phyloP scores from a whole-genome alignment of 92 coral and sea anemone genomes.

The Epizoanthus scotinus region DNA sequence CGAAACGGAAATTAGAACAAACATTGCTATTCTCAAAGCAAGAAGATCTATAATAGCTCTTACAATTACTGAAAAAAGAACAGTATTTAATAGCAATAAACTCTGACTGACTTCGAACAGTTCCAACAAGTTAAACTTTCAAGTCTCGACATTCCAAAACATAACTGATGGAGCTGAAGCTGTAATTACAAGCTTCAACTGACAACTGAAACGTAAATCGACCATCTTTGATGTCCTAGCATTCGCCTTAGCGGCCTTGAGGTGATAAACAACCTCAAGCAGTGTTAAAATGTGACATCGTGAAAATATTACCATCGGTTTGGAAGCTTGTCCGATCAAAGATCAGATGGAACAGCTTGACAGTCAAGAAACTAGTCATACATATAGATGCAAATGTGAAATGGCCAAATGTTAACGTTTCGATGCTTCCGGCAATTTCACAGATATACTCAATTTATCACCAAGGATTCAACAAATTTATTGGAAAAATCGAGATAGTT shows the following conservation, averaged over 20 bases:
- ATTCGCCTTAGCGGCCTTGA: not conserved
- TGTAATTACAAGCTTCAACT: not conserved
- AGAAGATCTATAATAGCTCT: too few relatives aligned
- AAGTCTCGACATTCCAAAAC: not conserved
- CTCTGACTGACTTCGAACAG: too few relatives aligned
- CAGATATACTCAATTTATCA: not conserved
- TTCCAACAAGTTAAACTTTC: not conserved
- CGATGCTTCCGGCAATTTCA: constrained; percentile 38
- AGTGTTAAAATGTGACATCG: too few relatives aligned
- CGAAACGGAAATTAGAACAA: too few relatives aligned
- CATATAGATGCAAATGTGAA: constrained; percentile 8
- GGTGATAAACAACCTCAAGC: too few relatives aligned
- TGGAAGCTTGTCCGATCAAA: constrained; percentile 20
- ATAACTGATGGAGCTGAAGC: not conserved
- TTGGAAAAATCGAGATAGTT: constrained; percentile 8
- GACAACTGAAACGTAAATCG: constrained; percentile 11
- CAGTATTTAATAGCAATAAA: too few relatives aligned
- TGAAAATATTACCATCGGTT: too few relatives aligned
- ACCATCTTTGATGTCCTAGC: not conserved
- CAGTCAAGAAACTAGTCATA: too few relatives aligned
- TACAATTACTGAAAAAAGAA: too few relatives aligned
- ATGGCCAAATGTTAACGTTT: not conserved
- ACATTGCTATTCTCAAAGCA: too few relatives aligned
- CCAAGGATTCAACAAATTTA: constrained; percentile 4
- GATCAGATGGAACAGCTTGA: not conserved